Evolutionary conservation across 1,140 invertebrate genomes (phyloP).

Genomic region (Chionoecetes opilio): DNA sequence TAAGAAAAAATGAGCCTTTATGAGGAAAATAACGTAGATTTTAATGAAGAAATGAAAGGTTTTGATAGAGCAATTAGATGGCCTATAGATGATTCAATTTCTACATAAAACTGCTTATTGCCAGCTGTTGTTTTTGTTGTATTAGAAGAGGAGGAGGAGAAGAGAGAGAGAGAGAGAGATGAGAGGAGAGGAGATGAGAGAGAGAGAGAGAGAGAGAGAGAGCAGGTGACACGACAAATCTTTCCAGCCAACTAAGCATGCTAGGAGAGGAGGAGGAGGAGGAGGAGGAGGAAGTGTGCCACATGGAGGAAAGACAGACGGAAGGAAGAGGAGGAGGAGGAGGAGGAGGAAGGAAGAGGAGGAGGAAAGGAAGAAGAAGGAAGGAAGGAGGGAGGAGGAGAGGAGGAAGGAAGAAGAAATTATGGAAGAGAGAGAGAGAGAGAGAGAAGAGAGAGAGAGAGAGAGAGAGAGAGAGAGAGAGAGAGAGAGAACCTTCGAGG

Average conservation of each 20-base stretch:
- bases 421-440: too few species aligned
- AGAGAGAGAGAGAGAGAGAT: neutral
- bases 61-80: too few species aligned
- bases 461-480: neutral
- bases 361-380: neutral
- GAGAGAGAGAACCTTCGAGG: neutral
- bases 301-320: neutral
- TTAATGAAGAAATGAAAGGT: too few species aligned
- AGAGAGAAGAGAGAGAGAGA: neutral
- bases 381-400: neutral
- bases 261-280: neutral
- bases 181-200: neutral
- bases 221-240: neutral
- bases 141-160: neutral
- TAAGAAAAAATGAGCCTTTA: neutral
- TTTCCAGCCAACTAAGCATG: constrained; percentile 8
- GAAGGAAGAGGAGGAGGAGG: neutral
- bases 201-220: neutral
- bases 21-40: neutral
- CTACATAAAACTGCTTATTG: too few species aligned
- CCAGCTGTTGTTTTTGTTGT: too few species aligned
- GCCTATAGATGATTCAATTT: too few species aligned
- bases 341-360: neutral
- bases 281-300: neutral
- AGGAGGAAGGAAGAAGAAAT: neutral